Base-by-base conservation (phyloP, 2,797 vertebrate species). In the Rhinophrynus dorsalis region DNA sequence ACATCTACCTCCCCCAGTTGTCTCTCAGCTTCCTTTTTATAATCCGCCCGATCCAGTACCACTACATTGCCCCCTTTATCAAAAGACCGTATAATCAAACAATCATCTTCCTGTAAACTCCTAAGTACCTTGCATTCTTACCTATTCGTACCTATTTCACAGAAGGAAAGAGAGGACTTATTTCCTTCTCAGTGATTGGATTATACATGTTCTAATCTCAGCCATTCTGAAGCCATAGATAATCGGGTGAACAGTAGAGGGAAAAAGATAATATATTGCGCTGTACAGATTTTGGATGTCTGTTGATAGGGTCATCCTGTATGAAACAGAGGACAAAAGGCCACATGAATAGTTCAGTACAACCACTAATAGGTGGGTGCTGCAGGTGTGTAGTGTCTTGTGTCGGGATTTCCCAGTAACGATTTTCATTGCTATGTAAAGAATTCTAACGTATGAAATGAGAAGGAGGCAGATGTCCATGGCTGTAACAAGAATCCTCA, bases 351-450 rank as follows among this genome's bases (percentile, higher is more conserved):
- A 79, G 48, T 79, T 5, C 0, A 77, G 52, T 11, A 78, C 45
- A 37, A 78, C 67, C 45, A 78, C 73, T 8, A 61, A 24, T 20
- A 76, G 57, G 42, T 79, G 78, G 10, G 79, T 76, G 32, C 76
- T 73, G 5, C 77, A 82, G 7, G 77, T 83, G 40, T 74, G 65
- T 2, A 77, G 50, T 26, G 73, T 76, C 56, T 80, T 80, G 33
- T 74, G 37, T 7, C 58, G 44, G 0, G 35, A 61, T 11, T 62
- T 56, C 0, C 74, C 67, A 1, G 67, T 59, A 0, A 70, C 66
- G 21, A 75, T 72, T n/a, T 29, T 40, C 55, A 80, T 70, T 5
- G 77, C 67, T 0, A 52, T 45, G 0, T 30, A 67, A 45, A 77
- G 67, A 21, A 82, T 79, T 6, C 12, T 48, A 12, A 67, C 51